Evolutionary conservation across 1,140 invertebrate species (phyloP), one percentile per base, ranked within the genome.

Genomic region (Marisa cornuarietis): DNA sequence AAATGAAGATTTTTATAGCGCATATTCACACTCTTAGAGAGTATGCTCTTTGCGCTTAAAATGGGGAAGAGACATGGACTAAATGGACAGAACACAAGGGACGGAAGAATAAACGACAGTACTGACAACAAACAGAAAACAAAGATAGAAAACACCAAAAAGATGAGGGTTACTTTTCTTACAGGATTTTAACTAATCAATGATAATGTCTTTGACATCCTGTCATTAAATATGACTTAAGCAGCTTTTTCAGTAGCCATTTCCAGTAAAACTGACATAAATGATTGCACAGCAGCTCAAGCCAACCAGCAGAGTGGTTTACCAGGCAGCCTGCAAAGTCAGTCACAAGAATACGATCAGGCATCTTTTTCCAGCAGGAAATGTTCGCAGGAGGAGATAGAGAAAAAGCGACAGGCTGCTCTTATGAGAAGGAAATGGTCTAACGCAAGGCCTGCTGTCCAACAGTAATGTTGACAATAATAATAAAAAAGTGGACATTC

Each of bases 381-480:
- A 26, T 84, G 81, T 69, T 76, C 83, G 16, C 81, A 81, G 49
- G 81, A 82, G 26, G 80, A 84, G 66, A 84, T 84, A 62, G 83
- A 84, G 63, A 78, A 82, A 63, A 84, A 84, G 65, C 71, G 79
- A 51, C 73, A 73, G 18, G 79, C 79, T 49, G 83, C 83, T 26
- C n/a, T 82, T 8, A 71, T 61, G 16, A 78, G 73, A 49, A 31
- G 24, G 26, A 81, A 81, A 58, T 14, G 54, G 11, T 58, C 54
- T 18, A 58, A 18, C 11, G 54, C 54, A 11, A 58, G 54, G 16
- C 11, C 16, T 11, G 54, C 54, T 58, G 54, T 6, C 31, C 31
- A 42, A 42, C 31, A 42, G 31, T 42, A 42, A 42, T 42, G 31
- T 42, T 42, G 31, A 42, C 6, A 6, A 6, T 42, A 42, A 42